Percentiles rank a stretch among this genome's conserved stretches.
These are phyloP conservation scores for Paedocypris micromegethes DNA, from an alignment of 2,797 vertebrate genomes.

Conservation along the genomic window DNA sequence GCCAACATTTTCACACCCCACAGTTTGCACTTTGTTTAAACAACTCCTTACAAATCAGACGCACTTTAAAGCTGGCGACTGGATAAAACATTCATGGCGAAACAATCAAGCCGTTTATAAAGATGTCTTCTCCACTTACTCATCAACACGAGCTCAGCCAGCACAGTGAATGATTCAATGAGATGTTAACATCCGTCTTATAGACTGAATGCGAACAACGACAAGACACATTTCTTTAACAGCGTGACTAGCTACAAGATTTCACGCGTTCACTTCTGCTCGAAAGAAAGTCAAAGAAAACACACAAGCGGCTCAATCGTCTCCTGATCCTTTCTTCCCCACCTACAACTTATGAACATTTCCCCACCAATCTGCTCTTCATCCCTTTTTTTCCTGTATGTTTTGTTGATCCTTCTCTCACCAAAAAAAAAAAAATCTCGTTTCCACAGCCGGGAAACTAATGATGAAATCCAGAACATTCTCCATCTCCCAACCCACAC, in stretches of 20 bases:
- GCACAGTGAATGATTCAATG: conserved; percentile 3
- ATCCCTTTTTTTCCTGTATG: conserved; percentile 3
- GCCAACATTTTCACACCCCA: too few relatives aligned
- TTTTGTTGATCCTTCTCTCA: conserved; percentile 34
- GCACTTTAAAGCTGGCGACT: neutral
- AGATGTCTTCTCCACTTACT: conserved; percentile 17
- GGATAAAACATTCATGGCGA: conserved; percentile 28
- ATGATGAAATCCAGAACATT: conserved; percentile 62
- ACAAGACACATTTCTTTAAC: conserved; percentile 12
- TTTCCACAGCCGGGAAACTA: conserved; percentile 58
- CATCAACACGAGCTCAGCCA: conserved; percentile 5
- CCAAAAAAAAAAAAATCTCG: conserved; percentile 42
- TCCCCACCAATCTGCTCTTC: conserved; percentile 44
- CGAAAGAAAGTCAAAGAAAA: too few relatives aligned
- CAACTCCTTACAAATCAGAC: neutral
- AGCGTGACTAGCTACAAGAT: neutral
- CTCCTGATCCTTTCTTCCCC: neutral
- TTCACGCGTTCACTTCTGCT: too few relatives aligned
- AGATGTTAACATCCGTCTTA: conserved; percentile 3
- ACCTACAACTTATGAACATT: conserved; percentile 28
- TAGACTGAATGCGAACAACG: neutral
- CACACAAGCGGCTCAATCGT: too few relatives aligned
- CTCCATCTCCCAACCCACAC: conserved; percentile 63
- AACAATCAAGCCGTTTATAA: conserved; percentile 14
- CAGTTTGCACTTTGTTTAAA: neutral